Base-by-base conservation (phyloP, 64 coral and sea anemone species). In the Actinia equina region DNA sequence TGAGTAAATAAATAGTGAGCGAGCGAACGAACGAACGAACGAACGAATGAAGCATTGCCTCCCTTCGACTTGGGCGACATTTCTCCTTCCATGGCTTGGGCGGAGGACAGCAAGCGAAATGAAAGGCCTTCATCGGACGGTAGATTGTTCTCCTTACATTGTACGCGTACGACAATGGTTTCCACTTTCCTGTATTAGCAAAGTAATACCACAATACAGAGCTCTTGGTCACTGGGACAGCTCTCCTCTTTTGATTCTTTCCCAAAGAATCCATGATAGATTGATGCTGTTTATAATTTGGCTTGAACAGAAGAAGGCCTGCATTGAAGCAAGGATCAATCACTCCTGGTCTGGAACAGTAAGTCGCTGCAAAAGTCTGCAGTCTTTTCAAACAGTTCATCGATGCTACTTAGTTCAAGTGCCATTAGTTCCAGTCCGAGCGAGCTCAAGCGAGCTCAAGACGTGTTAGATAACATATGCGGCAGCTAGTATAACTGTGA, bases 281-380 rank as follows among this genome's bases (percentile, higher is more conserved):
- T 16, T 89, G 14, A 56, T 89, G 57, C 18, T 84, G 16, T 2
- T 74, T 6, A 26, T 0, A 43, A 52, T 71, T 49, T 70, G 88
- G 88, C 27, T 25, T 89, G 60, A 89, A 89, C 4, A 89, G 81
- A 3, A 89, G 1, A 19, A 93, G 52, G 16, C 87, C 91, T 53
- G 91, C 91, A 89, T 93, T 93, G 25, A 93, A 93, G 23, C 87
- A 89, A 53, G 87, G 87, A 74, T 93, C 82, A n/a, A 93, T 37
- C 0, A 89, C 55, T 79, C 91, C 91, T 17, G 87, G 86, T 86
- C 91, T 58, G 6, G 81, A 61, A 64, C 87, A 76, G 19, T 79
- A 65, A 4, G 87, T 82, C 6, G 91, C 91, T 14, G 91, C 69
- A 51, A 93, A 93, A 93, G 30, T 89, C 87, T 11, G 44, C 87